A percentile compares a stretch with the other conserved stretches of the same genome.
Conservation (phyloP, 2,113 vertebrate species). For the Charadrius vociferus region DNA sequence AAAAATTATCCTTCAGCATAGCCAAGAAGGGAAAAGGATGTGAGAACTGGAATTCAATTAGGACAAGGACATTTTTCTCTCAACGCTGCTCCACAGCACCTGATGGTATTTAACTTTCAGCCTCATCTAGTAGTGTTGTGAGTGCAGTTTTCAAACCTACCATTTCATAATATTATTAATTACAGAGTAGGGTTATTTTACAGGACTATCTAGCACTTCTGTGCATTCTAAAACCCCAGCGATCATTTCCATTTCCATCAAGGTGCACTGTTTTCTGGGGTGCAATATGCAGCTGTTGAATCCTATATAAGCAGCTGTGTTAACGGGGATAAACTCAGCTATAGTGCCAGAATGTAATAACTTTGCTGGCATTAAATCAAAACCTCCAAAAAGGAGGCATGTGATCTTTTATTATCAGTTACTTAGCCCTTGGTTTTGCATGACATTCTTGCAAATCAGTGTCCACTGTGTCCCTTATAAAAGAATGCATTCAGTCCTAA, state of each 20-base stretch:
- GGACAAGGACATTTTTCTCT: neutral
- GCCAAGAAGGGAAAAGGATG: neutral
- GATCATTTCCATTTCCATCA: neutral
- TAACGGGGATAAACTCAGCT: neutral
- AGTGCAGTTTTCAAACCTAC: neutral
- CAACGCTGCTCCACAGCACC: neutral
- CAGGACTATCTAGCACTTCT: neutral
- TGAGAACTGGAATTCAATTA: neutral
- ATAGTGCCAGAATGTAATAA: neutral
- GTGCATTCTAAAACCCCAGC: neutral
- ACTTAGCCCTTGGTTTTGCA: neutral
- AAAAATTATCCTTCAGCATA: neutral
- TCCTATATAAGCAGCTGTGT: neutral
- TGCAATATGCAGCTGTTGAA: neutral
- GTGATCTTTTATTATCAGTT: neutral
- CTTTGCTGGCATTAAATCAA: neutral
- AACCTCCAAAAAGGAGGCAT: neutral
- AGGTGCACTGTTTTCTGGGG: neutral
- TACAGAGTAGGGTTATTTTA: neutral
- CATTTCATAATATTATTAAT: neutral
- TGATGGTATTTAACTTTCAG: neutral
- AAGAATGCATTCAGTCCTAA: neutral
- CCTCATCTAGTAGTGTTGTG: neutral
- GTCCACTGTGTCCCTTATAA: neutral
- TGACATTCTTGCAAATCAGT: neutral